Evolutionary conservation across 2,113 vertebrate species (phyloP).

Genomic region (Lutjanus erythropterus): DNA sequence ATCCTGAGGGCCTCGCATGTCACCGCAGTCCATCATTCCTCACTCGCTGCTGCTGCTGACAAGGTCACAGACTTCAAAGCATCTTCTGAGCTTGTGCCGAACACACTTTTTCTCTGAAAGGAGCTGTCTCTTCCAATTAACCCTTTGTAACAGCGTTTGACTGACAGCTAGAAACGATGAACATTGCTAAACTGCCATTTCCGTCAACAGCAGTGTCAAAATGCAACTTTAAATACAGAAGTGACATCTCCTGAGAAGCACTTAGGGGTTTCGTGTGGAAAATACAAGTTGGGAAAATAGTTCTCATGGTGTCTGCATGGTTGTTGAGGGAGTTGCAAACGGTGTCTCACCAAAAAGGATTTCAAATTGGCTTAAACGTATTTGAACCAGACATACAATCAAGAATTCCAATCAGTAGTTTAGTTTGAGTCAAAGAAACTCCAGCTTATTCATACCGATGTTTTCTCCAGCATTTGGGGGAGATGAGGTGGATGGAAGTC

Average conservation of each 20-base stretch:
- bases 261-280: background rate
- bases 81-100: constrained; percentile 39
- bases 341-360: background rate
- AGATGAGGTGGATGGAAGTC: too few relatives aligned
- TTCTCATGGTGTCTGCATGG: background rate
- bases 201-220: constrained; percentile 28
- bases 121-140: constrained; percentile 58
- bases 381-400: background rate
- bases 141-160: constrained; percentile 28
- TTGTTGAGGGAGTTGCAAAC: background rate
- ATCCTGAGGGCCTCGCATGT: constrained; percentile 59
- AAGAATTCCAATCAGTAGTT: background rate
- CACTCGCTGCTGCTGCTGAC: constrained; percentile 60
- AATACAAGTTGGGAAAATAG: background rate
- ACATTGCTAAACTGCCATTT: constrained; percentile 42
- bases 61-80: constrained; percentile 74
- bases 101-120: constrained; percentile 38
- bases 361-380: background rate
- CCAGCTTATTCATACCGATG: too few relatives aligned
- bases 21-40: constrained; percentile 65
- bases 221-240: background rate
- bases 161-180: constrained; percentile 51
- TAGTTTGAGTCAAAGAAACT: background rate
- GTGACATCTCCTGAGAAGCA: constrained; percentile 13
- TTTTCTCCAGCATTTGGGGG: too few relatives aligned